Percentiles rank a stretch among this genome's conserved stretches.
Conservation (phyloP, 2,797 vertebrate species). For the Alosa sapidissima region DNA sequence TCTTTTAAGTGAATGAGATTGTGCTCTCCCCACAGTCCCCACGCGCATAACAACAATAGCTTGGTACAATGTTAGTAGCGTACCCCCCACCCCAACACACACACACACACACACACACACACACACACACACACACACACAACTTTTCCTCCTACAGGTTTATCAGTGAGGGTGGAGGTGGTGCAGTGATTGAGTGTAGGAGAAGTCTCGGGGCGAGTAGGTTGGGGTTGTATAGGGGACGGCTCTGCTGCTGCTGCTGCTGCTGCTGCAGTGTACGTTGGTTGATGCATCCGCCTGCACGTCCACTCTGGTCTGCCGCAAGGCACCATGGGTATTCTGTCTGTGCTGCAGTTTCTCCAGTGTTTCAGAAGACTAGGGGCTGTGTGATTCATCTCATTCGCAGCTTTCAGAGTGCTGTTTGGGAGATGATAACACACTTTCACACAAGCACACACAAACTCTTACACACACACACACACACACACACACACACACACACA, state of each 20-base stretch:
- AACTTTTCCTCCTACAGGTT: background rate
- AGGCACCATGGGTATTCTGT: constrained; percentile 53
- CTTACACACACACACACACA: background rate
- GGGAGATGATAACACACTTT: constrained; percentile 16
- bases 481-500: constrained; percentile 22
- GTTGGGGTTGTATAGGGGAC: background rate
- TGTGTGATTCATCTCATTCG: constrained; percentile 52
- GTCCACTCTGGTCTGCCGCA: constrained; percentile 31
- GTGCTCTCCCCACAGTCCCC: background rate
- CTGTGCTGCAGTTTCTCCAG: constrained; percentile 30
- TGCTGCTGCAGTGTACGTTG: background rate
- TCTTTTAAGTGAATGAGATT: background rate
- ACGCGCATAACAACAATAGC: background rate
- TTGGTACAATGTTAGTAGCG: background rate
- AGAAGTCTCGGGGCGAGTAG: background rate
- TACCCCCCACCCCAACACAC: background rate
- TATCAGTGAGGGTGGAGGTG: background rate
- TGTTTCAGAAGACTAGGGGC: constrained; percentile 41
- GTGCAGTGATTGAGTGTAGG: background rate
- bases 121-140: constrained; percentile 4
- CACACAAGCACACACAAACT: background rate
- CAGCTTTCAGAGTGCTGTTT: constrained; percentile 43
- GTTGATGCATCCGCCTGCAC: constrained; percentile 32
- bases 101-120: background rate
- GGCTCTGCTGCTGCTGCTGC: background rate